A percentile compares a stretch with the other conserved stretches of the same genome.
Conservation (phyloP, 2,797 vertebrate species). For the Sparus aurata region DNA sequence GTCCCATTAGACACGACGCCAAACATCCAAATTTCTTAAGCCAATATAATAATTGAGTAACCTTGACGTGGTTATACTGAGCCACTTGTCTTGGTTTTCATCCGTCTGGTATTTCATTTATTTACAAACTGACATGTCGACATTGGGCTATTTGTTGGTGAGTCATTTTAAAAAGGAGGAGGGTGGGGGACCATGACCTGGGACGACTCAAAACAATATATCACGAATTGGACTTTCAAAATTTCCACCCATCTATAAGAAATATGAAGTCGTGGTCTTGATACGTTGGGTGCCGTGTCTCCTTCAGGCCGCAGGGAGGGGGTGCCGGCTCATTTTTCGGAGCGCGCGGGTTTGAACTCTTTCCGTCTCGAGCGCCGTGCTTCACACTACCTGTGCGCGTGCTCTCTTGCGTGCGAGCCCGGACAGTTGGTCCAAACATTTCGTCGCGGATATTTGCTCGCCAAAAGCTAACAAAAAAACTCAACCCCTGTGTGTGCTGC, state of each 20-base stretch:
- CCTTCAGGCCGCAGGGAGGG: slow-evolving; percentile 55
- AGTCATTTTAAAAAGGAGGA: not conserved
- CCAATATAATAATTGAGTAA: not conserved
- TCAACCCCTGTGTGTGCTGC: too few species aligned
- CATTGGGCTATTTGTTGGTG: too few species aligned
- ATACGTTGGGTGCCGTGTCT: slow-evolving; percentile 11
- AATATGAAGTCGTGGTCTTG: too few species aligned
- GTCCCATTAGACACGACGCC: slow-evolving; percentile 15
- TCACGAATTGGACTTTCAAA: not conserved
- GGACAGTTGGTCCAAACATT: slow-evolving; percentile 61
- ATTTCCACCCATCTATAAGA: not conserved
- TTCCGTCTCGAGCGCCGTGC: slow-evolving; percentile 2
- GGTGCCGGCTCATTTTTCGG: slow-evolving; percentile 29
- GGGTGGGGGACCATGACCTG: not conserved
- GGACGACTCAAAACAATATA: not conserved
- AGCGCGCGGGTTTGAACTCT: slow-evolving; percentile 14
- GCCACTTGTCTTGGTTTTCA: not conserved
- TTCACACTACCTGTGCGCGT: slow-evolving; percentile 53
- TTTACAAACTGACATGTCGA: not conserved
- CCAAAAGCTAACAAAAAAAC: not conserved
- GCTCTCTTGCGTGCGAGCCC: not conserved
- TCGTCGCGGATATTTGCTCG: slow-evolving; percentile 35
- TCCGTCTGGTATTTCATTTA: too few species aligned
- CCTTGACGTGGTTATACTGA: too few species aligned
- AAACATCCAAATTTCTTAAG: not conserved